A percentile compares a stretch with the other conserved stretches of the same genome.
Evolutionary conservation across 2,797 vertebrate genomes (phyloP).

Genomic region (Ceyx erithaca): DNA sequence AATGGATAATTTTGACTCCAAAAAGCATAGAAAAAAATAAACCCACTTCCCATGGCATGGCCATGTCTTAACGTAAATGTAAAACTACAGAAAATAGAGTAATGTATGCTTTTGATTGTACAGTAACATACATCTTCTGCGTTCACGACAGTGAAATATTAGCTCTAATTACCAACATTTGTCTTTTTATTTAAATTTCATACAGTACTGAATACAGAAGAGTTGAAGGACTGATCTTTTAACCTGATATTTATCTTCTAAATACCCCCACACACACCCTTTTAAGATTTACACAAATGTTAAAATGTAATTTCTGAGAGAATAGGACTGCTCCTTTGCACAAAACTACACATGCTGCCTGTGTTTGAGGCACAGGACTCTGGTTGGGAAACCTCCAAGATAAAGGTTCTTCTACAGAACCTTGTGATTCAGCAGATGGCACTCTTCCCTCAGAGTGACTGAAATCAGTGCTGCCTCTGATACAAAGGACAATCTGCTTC

Average conservation of each 20-base stretch:
- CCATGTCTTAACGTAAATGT: neutral
- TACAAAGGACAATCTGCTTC: neutral
- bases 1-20: neutral
- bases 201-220: neutral
- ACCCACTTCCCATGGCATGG: neutral
- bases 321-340: neutral
- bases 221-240: neutral
- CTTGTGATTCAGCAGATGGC: conserved; percentile 66
- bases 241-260: neutral
- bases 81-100: neutral
- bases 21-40: neutral
- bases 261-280: neutral
- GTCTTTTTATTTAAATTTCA: neutral
- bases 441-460: conserved; percentile 44
- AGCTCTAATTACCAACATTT: neutral
- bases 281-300: neutral
- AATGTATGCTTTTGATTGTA: neutral
- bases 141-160: neutral
- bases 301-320: neutral
- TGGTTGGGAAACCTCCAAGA: neutral
- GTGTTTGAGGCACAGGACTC: neutral
- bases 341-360: neutral
- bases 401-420: neutral
- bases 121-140: neutral
- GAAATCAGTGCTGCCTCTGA: neutral